Base-by-base conservation (phyloP, 2,888 invertebrate species). In the Synanthedon tipuliformis region DNA sequence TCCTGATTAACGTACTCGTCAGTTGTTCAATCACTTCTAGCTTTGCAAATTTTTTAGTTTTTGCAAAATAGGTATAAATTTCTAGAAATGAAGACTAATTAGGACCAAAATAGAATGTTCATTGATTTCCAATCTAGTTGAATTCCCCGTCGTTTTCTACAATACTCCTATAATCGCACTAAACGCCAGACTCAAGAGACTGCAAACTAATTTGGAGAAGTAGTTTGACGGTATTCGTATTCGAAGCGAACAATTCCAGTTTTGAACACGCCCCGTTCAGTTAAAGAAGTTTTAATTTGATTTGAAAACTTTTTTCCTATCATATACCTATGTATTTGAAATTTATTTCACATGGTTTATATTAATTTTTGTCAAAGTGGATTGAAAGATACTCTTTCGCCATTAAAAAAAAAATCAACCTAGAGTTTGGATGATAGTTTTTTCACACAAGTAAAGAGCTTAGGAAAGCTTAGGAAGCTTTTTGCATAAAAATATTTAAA, bases 171-270 rank as follows among this genome's bases (percentile, higher is more conserved):
- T 40, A 56, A 49, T 52, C 50, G 52, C 50, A 50, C 56, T 58
- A 60, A 61, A 60, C 59, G 57, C 52, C 51, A 51, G 55, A 53
- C 59, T 54, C 57, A 55, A 54, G 59, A 59, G 59, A 59, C 58
- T 59, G 56, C 56, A 62, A 65, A 69, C 68, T 68, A 64, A 69
- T 67, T 65, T 61, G 53, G 56, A 56, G 57, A 62, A 61, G 62
- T 66, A 66, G 63, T 69, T 64, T 57, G 57, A 59, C 60, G 60
- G 45, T 45, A 45, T 45, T 45, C 45, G 45, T 61, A 61, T 63
- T 61, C 59, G 53, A 61, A 57, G 59, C 56, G 52, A 57, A 58
- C 59, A 61, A 56, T 57, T 65, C 58, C 56, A 63, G 65, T 62
- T 66, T 61, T 57, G 55, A 65, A 62, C 59, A 59, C 57, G 60